phyloP scores from a whole-genome alignment of 2,113 vertebrate genomes.

The Cromileptes altivelis region DNA sequence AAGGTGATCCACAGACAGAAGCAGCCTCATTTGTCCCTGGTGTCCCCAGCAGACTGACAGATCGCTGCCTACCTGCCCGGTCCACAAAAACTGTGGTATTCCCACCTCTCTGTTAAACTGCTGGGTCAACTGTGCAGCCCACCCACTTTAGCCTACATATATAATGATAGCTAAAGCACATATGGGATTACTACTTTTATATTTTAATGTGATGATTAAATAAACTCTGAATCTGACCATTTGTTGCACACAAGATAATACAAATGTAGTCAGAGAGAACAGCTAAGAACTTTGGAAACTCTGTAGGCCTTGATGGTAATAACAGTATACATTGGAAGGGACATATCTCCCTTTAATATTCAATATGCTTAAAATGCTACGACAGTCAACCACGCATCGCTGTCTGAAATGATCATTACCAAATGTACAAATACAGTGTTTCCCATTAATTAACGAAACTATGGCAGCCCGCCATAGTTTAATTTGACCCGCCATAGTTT shows the following conservation, averaged over 20 bases:
- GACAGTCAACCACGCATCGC: too few species aligned
- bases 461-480: too few species aligned
- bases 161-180: background rate
- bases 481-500: too few species aligned
- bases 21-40: constrained; percentile 16
- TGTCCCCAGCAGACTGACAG: constrained; percentile 30
- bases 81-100: constrained; percentile 16
- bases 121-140: constrained; percentile 49
- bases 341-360: too few species aligned
- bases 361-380: too few species aligned
- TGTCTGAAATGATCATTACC: too few species aligned
- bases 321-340: too few species aligned
- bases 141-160: constrained; percentile 29
- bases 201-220: background rate
- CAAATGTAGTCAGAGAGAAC: background rate
- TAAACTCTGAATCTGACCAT: background rate
- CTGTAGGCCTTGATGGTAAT: too few species aligned
- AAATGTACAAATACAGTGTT: too few species aligned
- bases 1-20: constrained; percentile 19
- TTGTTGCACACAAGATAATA: background rate
- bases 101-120: background rate
- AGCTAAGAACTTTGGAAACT: background rate
- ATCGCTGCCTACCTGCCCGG: background rate
- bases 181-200: constrained; percentile 20
- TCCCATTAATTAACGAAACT: too few species aligned